Percentiles rank a stretch among this genome's conserved stretches.
phyloP scores from a whole-genome alignment of 2,888 invertebrate species.

The Cantharis flavilabris region DNA sequence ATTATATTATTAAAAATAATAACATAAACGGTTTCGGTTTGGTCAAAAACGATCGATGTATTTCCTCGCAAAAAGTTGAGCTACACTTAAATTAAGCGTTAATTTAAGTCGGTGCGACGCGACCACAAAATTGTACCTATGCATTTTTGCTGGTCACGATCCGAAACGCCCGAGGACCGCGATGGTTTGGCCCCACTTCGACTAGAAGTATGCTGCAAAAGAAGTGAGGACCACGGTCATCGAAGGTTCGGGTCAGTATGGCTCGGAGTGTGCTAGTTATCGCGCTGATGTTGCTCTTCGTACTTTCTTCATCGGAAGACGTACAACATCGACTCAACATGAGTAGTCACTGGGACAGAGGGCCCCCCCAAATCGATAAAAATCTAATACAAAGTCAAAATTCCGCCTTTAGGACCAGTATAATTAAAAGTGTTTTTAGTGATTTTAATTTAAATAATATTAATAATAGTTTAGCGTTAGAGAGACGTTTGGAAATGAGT shows the following conservation, averaged over 20 bases:
- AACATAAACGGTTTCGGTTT: not conserved
- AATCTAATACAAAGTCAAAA: not conserved
- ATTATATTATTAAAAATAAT: not conserved
- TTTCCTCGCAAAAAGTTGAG: not conserved
- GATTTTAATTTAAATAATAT: conserved; percentile 6
- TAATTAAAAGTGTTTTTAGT: not conserved
- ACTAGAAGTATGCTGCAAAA: conserved; percentile 19
- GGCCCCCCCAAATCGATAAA: conserved; percentile 33
- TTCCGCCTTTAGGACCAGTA: not conserved
- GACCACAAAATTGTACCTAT: not conserved
- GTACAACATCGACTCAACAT: conserved; percentile 38
- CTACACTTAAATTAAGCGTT: not conserved
- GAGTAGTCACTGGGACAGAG: conserved; percentile 43
- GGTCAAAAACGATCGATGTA: not conserved
- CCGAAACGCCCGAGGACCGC: conserved; percentile 15
- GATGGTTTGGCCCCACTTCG: conserved; percentile 12
- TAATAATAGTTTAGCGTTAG: conserved; percentile 31
- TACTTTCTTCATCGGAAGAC: conserved; percentile 42
- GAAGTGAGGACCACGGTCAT: conserved; percentile 21
- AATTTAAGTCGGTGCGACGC: not conserved
- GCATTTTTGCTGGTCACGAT: conserved; percentile 20
- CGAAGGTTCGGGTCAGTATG: conserved; percentile 44
- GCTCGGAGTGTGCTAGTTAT: conserved; percentile 47
- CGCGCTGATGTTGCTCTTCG: conserved; percentile 40
- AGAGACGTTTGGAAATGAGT: conserved; percentile 74